Base-by-base conservation (phyloP, 2,113 vertebrate species). In the Alethe diademata region DNA sequence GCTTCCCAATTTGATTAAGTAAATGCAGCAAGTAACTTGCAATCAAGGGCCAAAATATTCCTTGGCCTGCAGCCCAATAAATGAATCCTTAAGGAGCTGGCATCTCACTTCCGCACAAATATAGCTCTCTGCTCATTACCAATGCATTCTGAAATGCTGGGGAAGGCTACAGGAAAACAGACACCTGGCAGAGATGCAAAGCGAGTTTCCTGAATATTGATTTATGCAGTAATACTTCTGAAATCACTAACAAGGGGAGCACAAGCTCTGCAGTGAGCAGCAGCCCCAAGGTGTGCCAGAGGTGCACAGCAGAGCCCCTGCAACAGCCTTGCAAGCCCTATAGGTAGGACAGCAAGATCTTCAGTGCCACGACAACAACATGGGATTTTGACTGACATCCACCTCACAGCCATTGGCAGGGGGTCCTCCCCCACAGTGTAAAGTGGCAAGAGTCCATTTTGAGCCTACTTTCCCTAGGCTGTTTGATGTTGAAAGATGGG, bases 151-250 rank as follows among this genome's bases (percentile, higher is more conserved):
- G 75, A 92, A 94, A 81, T 69, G 81, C 72, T 33, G 45, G 65
- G 72, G 76, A 95, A 84, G 88, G 83, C 93, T 92, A 69, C 36
- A 84, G 82, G 61, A 90, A 96, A 92, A 92, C 88, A 94, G 86
- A 90, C 53, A 93, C 88, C 86, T 90, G 86, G 76, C 76, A 86
- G 74, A 93, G 71, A 85, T 0, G 1, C 43, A 12, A 76, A 91
- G 78, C 86, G 88, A 64, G 84, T 78, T 91, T 86, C 76, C 75
- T 74, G 86, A 72, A 61, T 67, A 36, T 50, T 88, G 82, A 96
- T 96, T 93, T 94, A 95, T 94, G 83, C 92, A 94, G 94, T 0
- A 18, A 92, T 66, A 96, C 79, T 91, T 96, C 90, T 92, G 47
- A 93, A 96, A 93, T 57, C 50, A 8, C 69, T 88, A 64, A 47